Conservation (phyloP, 2,888 invertebrate genomes). For the Apotomis turbidana region DNA sequence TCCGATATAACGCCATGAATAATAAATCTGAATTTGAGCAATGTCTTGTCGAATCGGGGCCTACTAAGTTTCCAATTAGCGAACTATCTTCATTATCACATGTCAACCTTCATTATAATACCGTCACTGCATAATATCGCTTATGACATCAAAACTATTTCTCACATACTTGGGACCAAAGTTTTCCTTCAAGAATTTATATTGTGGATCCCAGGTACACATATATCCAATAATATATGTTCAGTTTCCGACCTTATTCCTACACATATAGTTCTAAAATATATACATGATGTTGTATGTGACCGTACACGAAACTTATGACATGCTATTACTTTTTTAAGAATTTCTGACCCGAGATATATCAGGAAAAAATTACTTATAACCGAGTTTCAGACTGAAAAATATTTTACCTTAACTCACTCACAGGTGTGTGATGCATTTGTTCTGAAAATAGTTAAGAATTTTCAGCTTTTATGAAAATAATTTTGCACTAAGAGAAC, state of each 20-base stretch:
- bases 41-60: too few species aligned
- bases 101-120: constrained; percentile 7
- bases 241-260: constrained; percentile 7
- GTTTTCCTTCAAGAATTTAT: constrained; percentile 33
- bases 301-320: constrained; percentile 11
- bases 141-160: constrained; percentile 25
- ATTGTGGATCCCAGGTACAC: constrained; percentile 10
- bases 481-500: too few species aligned
- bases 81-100: constrained; percentile 7
- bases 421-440: constrained; percentile 9
- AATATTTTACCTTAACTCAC: constrained; percentile 7
- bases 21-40: too few species aligned
- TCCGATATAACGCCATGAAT: too few species aligned
- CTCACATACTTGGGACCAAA: constrained; percentile 16
- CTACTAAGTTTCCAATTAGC: not conserved
- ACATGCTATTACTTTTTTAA: constrained; percentile 12
- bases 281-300: not conserved
- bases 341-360: constrained; percentile 21
- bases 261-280: not conserved
- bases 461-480: too few species aligned
- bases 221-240: not conserved
- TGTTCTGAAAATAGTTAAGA: not conserved
- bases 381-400: constrained; percentile 17
- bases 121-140: constrained; percentile 2
- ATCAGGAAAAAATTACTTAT: constrained; percentile 4